These are phyloP conservation scores for Porites cylindrica DNA, from an alignment of 92 coral and sea anemone species.

Conservation along the genomic window DNA sequence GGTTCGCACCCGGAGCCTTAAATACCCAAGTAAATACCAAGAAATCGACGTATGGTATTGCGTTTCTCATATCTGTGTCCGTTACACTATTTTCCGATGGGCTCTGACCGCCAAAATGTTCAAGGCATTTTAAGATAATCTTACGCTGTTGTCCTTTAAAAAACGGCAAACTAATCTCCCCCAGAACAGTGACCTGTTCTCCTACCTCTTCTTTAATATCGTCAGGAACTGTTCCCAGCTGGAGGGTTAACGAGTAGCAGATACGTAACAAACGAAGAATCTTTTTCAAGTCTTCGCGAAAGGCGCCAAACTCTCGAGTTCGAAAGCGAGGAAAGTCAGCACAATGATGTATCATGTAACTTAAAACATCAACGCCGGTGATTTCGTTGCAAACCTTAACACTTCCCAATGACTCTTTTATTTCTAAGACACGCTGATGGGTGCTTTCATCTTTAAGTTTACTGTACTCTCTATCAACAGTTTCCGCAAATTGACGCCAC, in stretches of 20 bases:
- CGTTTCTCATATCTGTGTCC: too few relatives aligned
- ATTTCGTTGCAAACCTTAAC: background rate
- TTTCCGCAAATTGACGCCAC: slow-evolving; percentile 44
- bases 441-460: slow-evolving; percentile 15
- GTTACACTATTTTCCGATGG: too few relatives aligned
- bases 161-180: background rate
- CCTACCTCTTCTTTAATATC: slow-evolving; percentile 6
- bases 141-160: background rate
- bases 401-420: background rate
- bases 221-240: background rate
- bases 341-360: slow-evolving; percentile 1
- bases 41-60: too few relatives aligned
- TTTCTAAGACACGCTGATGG: background rate
- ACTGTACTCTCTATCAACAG: slow-evolving; percentile 4
- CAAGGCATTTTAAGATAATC: slow-evolving; percentile 1
- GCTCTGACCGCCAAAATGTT: background rate
- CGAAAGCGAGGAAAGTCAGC: background rate
- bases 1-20: too few relatives aligned
- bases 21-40: background rate
- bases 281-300: slow-evolving; percentile 19
- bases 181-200: background rate
- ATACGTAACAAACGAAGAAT: background rate
- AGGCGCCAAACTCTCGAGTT: background rate
- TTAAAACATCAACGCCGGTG: slow-evolving; percentile 28
- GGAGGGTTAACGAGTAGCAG: background rate